Evolutionary conservation across 2,113 vertebrate species (phyloP).

Genomic region (Engystomops pustulosus): DNA sequence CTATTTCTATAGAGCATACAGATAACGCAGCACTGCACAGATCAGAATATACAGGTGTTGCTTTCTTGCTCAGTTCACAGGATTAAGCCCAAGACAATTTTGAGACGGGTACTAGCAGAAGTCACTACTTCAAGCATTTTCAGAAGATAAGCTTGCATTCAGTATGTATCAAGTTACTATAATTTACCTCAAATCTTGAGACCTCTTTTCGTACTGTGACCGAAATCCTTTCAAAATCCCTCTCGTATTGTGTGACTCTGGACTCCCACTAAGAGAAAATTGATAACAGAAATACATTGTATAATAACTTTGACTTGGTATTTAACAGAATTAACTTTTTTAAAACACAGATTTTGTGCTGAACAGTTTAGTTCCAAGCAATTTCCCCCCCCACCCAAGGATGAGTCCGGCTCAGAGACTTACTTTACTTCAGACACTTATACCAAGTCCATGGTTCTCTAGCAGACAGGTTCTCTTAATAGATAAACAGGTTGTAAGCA

Average conservation of each 20-base stretch:
- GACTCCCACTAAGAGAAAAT: conserved; percentile 87
- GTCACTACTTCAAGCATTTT: neutral
- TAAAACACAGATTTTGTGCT: no score
- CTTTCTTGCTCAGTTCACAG: no score
- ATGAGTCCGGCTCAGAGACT: no score
- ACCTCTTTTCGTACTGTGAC: conserved; percentile 93
- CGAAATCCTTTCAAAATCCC: conserved; percentile 94
- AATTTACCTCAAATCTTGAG: conserved; percentile 87
- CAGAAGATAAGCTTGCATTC: neutral
- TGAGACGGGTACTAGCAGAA: neutral
- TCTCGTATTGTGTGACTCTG: conserved; percentile 91
- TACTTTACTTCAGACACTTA: no score
- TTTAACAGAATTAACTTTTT: neutral
- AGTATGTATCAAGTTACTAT: neutral
- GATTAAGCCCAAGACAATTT: neutral
- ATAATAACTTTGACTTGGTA: neutral
- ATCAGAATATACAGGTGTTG: no score
- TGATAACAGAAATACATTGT: neutral
- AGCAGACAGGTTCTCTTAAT: no score
- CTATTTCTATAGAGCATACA: no score
- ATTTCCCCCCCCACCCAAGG: no score
- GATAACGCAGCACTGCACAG: no score
- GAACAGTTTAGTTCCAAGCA: no score
- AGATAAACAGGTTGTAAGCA: no score
- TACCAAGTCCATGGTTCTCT: no score